phyloP scores from a whole-genome alignment of 2,797 vertebrate species.

The Erpetoichthys calabaricus region DNA sequence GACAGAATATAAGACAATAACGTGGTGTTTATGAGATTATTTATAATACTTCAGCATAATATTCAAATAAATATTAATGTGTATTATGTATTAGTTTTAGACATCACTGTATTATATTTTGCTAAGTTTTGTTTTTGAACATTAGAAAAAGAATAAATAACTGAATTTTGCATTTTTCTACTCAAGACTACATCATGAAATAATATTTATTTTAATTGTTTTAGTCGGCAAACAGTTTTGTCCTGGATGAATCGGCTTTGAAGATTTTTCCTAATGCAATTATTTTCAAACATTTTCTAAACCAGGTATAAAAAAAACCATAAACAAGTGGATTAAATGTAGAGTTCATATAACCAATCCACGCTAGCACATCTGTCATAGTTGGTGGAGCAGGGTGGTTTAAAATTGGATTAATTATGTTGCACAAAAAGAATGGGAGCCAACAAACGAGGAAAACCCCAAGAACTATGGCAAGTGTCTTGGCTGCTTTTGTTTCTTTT shows the following conservation, averaged over 20 bases:
- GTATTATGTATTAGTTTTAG: too few species aligned
- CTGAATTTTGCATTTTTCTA: too few species aligned
- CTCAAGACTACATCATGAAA: too few species aligned
- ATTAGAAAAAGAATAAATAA: too few species aligned
- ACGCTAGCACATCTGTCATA: constrained; percentile 22
- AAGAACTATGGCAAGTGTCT: constrained; percentile 19
- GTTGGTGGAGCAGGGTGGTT: constrained; percentile 19
- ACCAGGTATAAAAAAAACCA: constrained; percentile 35
- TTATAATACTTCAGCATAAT: too few species aligned
- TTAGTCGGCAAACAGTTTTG: too few species aligned
- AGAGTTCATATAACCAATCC: constrained; percentile 34
- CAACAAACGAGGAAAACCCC: constrained; percentile 24
- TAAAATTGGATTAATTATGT: constrained; percentile 23
- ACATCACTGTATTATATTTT: too few species aligned
- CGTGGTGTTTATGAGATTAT: too few species aligned
- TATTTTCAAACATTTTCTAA: constrained; percentile 28
- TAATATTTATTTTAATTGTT: too few species aligned
- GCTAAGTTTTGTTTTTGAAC: too few species aligned
- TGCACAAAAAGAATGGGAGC: constrained; percentile 32
- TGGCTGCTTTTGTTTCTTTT: constrained; percentile 17
- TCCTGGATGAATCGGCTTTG: background rate
- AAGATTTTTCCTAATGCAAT: constrained; percentile 20
- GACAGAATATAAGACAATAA: too few species aligned
- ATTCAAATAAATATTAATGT: too few species aligned
- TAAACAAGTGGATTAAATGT: constrained; percentile 34